Base-by-base conservation (phyloP, 2,113 vertebrate genomes). In the Pleuronectes platessa region DNA sequence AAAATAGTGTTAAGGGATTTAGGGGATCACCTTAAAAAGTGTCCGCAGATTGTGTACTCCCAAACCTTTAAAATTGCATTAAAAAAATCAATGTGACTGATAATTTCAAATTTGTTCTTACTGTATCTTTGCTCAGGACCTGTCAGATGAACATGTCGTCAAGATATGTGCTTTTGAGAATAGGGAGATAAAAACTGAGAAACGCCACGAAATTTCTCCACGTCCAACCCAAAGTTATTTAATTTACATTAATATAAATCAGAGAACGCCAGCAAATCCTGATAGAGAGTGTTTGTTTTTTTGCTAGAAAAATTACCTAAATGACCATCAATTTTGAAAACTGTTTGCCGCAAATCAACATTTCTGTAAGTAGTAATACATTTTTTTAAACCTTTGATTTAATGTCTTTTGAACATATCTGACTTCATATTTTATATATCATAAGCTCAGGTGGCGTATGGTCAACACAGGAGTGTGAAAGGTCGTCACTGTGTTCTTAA, bases 141-240 rank as follows among this genome's bases (percentile, higher is more conserved):
- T 42, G 7, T 58, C 31, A 18, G 14, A 31, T 49, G 35, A 7
- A 42, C 17, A 45, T 21, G 35, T 42, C 27, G 5, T 27, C 13
- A 49, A 21, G 24, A 71, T 40, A 13, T 62, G 35, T 23, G 17
- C 12, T 37, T 27, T 20, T 66, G 17, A 67, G 23, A 21, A 9
- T 21, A 35, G 27, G 27, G 42, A 60, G 56, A 49, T 10, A 61
- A 9, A 59, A 24, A 3, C 17, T 37, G 24, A 18, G 13, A 24
- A 63, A 56, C 14, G 21, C 60, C 71, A 63, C 71, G 27, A 42
- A 73, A 62, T 42, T 55, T 17, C 9, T 13, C 2, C 49, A 17
- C 14, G 23, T 11, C n/a, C 21, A 65, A 55, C 17, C 61, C 35
- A 55, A 42, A 35, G 18, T 64, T 18, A 54, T 68, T 55, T 54